phyloP scores from a whole-genome alignment of 2,113 vertebrate species.

The Motacilla alba region DNA sequence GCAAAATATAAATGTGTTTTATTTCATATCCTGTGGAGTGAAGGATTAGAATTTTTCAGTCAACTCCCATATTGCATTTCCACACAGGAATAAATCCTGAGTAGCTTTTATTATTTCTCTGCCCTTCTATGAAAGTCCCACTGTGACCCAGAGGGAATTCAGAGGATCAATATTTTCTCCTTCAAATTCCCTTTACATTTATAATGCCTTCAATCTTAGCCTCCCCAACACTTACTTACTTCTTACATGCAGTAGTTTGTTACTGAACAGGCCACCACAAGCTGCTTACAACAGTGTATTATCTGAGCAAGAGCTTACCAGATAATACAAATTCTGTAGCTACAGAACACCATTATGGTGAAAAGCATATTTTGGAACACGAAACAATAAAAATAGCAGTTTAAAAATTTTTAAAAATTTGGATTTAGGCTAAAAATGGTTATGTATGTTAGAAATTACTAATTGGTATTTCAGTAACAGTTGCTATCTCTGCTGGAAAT shows the following conservation, averaged over 20 bases:
- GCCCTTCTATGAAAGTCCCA: neutral
- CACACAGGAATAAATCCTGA: neutral
- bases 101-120: neutral
- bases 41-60: constrained; percentile 5
- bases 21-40: neutral
- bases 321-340: neutral
- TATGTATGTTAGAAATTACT: neutral
- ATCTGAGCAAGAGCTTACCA: neutral
- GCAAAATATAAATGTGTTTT: neutral
- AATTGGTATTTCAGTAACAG: neutral
- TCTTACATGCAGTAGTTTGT: constrained; percentile 40
- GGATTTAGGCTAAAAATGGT: neutral
- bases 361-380: neutral
- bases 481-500: neutral
- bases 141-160: constrained; percentile 36
- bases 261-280: constrained; percentile 46
- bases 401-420: neutral
- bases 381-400: neutral
- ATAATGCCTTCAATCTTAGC: neutral
- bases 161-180: neutral
- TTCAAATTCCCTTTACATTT: constrained; percentile 3
- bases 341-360: neutral
- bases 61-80: neutral
- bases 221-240: neutral
- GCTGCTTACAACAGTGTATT: neutral